Conservation (phyloP, 2,888 invertebrate species). For the Sarcophaga rosellei region DNA sequence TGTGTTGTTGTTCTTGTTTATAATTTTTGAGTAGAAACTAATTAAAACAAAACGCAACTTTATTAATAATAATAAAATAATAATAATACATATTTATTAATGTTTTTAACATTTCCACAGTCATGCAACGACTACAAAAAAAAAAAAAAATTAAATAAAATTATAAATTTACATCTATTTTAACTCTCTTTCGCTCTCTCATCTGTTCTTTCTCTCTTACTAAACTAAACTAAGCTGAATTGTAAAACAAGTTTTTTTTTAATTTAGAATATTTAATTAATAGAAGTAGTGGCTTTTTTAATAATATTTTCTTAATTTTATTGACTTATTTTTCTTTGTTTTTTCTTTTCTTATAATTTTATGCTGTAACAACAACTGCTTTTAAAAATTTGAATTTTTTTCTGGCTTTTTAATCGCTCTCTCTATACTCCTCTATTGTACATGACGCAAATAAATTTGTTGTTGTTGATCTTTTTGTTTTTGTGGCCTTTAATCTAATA, state of each 20-base stretch:
- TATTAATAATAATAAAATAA: not conserved
- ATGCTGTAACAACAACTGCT: not conserved
- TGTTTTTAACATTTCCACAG: constrained; percentile 70
- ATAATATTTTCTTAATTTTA: not conserved
- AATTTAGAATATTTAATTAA: not conserved
- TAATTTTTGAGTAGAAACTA: not conserved
- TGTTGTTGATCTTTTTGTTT: not conserved
- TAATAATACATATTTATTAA: constrained; percentile 7
- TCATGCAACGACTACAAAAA: constrained; percentile 70
- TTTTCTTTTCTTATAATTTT: constrained; percentile 10
- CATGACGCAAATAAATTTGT: too few relatives aligned
- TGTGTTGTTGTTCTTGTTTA: constrained; percentile 53
- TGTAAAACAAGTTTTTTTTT: constrained; percentile 23
- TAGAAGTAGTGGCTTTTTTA: not conserved
- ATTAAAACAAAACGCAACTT: not conserved
- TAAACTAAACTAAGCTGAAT: constrained; percentile 14
- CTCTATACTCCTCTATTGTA: not conserved
- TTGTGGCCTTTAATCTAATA: not conserved
- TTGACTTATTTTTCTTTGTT: not conserved
- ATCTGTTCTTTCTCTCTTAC: not conserved
- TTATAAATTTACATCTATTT: constrained; percentile 36
- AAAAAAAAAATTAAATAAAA: not conserved
- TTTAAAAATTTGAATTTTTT: not conserved
- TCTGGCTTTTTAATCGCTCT: not conserved
- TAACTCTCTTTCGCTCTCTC: constrained; percentile 24